A percentile compares a stretch with the other conserved stretches of the same genome.
phyloP scores from a whole-genome alignment of 37 sponge, comb jelly and placozoan genomes.

The Diacarnus erythraeanus region DNA sequence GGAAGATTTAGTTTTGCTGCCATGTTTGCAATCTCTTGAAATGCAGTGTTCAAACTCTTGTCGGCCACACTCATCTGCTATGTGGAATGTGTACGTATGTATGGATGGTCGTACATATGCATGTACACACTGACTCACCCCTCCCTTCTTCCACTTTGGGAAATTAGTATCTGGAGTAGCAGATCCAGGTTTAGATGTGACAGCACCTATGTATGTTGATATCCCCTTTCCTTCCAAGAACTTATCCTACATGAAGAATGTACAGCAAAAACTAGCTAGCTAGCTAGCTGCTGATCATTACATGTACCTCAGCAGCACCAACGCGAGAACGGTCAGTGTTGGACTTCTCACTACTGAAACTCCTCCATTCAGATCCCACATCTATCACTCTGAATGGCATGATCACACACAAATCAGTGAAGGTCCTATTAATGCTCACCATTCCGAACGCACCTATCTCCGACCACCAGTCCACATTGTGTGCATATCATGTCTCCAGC shows the following conservation, averaged over 20 bases:
- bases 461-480: constrained; percentile 96
- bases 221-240: constrained; percentile 71
- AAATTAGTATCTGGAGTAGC: constrained; percentile 28
- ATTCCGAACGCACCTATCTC: constrained; percentile 71
- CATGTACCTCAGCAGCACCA: constrained; percentile 84
- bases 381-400: constrained; percentile 80
- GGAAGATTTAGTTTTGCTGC: constrained; percentile 90
- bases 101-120: neutral
- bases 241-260: constrained; percentile 69
- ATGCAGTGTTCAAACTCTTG: constrained; percentile 77
- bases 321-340: constrained; percentile 87
- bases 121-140: constrained; percentile 32
- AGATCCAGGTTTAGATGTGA: constrained; percentile 37
- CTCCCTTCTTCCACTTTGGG: constrained; percentile 70
- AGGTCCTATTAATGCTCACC: neutral
- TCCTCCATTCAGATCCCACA: constrained; percentile 99
- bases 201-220: constrained; percentile 76
- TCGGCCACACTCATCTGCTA: constrained; percentile 68
- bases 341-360: constrained; percentile 91
- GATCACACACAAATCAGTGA: neutral
- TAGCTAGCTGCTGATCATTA: neutral
- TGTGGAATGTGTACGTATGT: neutral
- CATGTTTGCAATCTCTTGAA: constrained; percentile 85
- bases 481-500: constrained; percentile 98
- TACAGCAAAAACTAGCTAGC: neutral